These are phyloP conservation scores for Achatina immaculata DNA, from an alignment of 1,140 invertebrate species.

Conservation along the genomic window DNA sequence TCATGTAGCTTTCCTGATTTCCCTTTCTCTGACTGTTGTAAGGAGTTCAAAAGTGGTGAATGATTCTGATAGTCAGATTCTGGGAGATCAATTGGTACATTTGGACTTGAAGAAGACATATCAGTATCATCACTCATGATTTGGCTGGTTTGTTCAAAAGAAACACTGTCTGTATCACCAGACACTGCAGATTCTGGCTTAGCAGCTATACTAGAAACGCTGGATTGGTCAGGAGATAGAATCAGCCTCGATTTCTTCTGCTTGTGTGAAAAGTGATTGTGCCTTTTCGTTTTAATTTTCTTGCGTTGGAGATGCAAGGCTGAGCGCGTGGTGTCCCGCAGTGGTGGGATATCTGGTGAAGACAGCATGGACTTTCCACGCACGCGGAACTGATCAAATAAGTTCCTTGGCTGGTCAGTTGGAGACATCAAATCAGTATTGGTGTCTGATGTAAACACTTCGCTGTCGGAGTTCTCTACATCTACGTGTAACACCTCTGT, in stretches of 20 bases:
- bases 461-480: slow-evolving; percentile 31
- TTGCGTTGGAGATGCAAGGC: not conserved
- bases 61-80: not conserved
- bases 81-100: not conserved
- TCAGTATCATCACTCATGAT: slow-evolving; percentile 9
- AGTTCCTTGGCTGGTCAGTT: slow-evolving; percentile 19
- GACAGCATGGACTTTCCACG: not conserved
- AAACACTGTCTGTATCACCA: not conserved
- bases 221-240: slow-evolving; percentile 15
- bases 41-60: not conserved
- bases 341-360: slow-evolving; percentile 12
- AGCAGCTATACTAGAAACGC: not conserved
- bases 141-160: not conserved
- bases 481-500: not conserved
- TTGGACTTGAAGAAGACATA: not conserved
- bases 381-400: slow-evolving; percentile 34
- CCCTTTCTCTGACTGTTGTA: not conserved
- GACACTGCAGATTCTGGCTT: slow-evolving; percentile 2
- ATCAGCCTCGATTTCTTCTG: not conserved
- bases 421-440: slow-evolving; percentile 29
- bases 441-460: slow-evolving; percentile 22
- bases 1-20: not conserved
- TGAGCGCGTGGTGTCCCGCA: too few species aligned
- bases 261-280: slow-evolving; percentile 1
- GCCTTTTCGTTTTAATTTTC: not conserved